Base-by-base conservation (phyloP, 2,888 invertebrate genomes). In the Diplolepis rosae region DNA sequence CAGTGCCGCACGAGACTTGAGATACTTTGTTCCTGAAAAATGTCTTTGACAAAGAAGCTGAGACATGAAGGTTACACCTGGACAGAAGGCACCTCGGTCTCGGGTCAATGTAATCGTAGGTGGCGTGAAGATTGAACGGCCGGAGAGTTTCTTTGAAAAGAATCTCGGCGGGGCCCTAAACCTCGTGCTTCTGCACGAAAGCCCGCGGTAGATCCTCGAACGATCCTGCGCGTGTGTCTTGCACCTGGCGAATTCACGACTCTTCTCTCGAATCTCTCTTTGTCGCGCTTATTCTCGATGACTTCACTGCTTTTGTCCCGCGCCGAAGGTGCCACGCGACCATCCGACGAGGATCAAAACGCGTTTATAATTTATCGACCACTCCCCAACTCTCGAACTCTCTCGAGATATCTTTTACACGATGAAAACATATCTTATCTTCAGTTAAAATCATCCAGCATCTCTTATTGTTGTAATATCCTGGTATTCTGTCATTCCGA, bases 81-180 rank as follows among this genome's bases (percentile, higher is more conserved):
- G 73, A 54, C 70, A 61, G 30, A 27, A 69, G 70, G 54, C 32
- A 61, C 24, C 39, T 61, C 65, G 68, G 66, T 66, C 70, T 69
- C 69, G 80, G 80, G 81, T 84, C 83, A 82, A 80, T 80, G 81
- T 81, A 83, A 82, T 85, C 82, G 83, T 83, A 83, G 83, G 83
- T 83, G 84, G 85, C 84, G 81, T 81, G 81, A 81, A 84, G 84
- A 82, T 80, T 80, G 80, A 83, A 83, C 80, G 77, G 76, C 69
- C 77, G 74, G 69, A n/a, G 27, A 66, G 71, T 70, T 73, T 73
- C 71, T 65, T 39, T 69, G 75, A 74, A 73, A 70, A 72, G 73
- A 73, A 24, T 66, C 66, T 65, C 52, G 22, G 65, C 65, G 61
- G 61, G 69, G 35, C 18, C 65, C 35, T 6, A 50, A 32, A 18